phyloP scores from a whole-genome alignment of 2,888 invertebrate species.

The Agrochola circellaris region DNA sequence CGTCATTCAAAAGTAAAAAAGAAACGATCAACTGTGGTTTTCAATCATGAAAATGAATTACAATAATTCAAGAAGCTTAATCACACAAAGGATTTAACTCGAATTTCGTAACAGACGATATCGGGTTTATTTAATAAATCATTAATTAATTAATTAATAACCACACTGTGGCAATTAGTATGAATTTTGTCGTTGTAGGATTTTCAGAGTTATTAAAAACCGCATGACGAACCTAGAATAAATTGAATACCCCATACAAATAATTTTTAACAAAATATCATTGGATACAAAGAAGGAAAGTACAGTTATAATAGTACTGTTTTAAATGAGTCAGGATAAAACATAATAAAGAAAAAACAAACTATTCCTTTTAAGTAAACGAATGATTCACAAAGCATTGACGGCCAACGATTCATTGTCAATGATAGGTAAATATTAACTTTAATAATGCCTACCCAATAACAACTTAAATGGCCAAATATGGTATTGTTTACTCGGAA shows the following conservation, averaged over 20 bases:
- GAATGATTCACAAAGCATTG: constrained; percentile 65
- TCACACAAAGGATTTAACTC: not conserved
- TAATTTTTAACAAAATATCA: constrained; percentile 6
- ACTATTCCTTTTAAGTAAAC: constrained; percentile 63
- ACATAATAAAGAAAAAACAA: constrained; percentile 33
- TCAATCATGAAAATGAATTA: not conserved
- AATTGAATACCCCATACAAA: not conserved
- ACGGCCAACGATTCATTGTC: constrained; percentile 38
- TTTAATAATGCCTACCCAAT: constrained; percentile 5
- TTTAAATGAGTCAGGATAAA: constrained; percentile 64
- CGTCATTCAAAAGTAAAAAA: constrained; percentile 12
- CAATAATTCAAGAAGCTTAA: not conserved
- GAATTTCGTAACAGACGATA: not conserved
- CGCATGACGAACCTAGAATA: constrained; percentile 14
- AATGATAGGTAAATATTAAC: constrained; percentile 17
- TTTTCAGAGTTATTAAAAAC: constrained; percentile 6
- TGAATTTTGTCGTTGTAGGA: not conserved
- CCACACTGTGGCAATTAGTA: not conserved
- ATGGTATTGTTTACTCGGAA: not conserved
- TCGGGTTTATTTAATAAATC: not conserved
- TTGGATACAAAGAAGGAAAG: constrained; percentile 11
- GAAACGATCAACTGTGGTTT: constrained; percentile 18
- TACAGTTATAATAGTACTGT: constrained; percentile 17
- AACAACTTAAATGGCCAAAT: constrained; percentile 2
- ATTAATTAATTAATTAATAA: not conserved